A percentile compares a stretch with the other conserved stretches of the same genome.
phyloP scores from a whole-genome alignment of 1,140 invertebrate genomes.

The Heliconius nattereri region DNA sequence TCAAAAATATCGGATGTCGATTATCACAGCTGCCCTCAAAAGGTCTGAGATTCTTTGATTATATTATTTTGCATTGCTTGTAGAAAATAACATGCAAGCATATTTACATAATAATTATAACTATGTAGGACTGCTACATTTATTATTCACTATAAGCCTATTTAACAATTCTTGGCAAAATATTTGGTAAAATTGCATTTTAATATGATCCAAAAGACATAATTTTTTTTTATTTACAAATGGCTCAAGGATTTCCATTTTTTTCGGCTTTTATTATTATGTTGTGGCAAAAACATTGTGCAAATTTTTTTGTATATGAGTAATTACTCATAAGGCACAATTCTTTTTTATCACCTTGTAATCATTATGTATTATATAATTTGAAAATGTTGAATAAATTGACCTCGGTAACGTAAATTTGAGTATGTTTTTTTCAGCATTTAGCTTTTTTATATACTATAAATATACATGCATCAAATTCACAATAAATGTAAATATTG shows the following conservation, averaged over 20 bases:
- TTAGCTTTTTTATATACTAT: background rate
- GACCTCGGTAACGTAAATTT: background rate
- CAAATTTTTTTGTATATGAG: background rate
- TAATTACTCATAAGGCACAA: background rate
- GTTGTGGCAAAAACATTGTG: background rate
- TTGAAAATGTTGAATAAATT: background rate
- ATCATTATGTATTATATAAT: background rate
- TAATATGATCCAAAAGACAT: background rate
- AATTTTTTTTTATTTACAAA: background rate
- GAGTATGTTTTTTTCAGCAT: background rate
- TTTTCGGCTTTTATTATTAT: background rate
- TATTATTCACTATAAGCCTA: too few species aligned
- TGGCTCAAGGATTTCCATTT: background rate
- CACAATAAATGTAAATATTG: background rate
- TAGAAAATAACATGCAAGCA: background rate
- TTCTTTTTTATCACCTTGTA: background rate
- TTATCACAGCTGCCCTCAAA: slow-evolving; percentile 90
- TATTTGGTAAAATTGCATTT: background rate
- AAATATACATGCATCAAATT: background rate
- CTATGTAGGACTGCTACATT: too few species aligned
- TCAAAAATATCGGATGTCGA: slow-evolving; percentile 92
- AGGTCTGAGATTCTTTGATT: slow-evolving; percentile 82
- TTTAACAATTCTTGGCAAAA: background rate
- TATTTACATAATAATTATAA: background rate
- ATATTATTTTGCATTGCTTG: slow-evolving; percentile 8